Evolutionary conservation across 1,140 invertebrate genomes (phyloP).

Genomic region (Marisa cornuarietis): DNA sequence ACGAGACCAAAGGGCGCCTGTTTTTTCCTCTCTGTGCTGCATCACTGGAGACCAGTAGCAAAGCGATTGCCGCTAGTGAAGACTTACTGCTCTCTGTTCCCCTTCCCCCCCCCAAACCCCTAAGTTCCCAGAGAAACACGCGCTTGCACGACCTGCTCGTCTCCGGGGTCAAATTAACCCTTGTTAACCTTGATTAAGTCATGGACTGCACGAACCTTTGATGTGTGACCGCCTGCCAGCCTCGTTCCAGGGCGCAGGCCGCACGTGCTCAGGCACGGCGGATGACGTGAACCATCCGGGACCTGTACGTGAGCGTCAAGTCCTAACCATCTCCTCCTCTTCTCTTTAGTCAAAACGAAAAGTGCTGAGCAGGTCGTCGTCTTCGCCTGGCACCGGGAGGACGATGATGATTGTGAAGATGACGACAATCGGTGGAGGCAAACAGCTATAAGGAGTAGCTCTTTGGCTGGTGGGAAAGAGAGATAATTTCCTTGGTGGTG

Average conservation of each 20-base stretch:
- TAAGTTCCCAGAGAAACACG: no score
- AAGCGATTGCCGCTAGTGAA: no score
- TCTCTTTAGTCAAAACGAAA: not conserved
- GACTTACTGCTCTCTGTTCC: no score
- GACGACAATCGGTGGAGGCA: not conserved
- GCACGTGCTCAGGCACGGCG: constrained; percentile 15
- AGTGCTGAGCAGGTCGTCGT: not conserved
- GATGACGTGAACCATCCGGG: not conserved
- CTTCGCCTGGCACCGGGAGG: not conserved
- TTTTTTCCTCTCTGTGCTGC: no score
- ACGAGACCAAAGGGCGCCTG: no score
- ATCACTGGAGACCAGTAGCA: no score
- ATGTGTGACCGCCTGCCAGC: constrained; percentile 5
- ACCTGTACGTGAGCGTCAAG: not conserved
- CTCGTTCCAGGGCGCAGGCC: not conserved
- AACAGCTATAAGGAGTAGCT: not conserved
- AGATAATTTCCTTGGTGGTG: not conserved
- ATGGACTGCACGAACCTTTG: constrained; percentile 9
- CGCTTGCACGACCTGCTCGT: not conserved
- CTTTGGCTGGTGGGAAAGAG: not conserved
- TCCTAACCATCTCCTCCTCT: not conserved
- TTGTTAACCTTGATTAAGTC: constrained; percentile 26
- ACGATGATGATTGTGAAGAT: constrained; percentile 2
- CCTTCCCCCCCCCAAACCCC: no score
- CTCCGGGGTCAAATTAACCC: constrained; percentile 23